Evolutionary conservation across 2,888 invertebrate species (phyloP).

Genomic region (Poecilobothrus nobilitatus): DNA sequence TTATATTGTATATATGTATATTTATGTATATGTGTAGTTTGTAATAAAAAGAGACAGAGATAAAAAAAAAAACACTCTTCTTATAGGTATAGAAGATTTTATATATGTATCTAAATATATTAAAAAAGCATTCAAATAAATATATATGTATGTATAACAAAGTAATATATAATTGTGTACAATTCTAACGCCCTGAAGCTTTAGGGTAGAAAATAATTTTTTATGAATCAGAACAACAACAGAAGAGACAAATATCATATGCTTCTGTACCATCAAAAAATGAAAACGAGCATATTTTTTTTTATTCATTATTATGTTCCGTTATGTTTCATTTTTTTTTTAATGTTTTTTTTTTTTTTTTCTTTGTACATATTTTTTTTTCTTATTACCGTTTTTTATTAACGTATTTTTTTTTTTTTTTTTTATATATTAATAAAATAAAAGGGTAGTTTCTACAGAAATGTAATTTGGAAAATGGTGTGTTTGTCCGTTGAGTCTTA

Average conservation of each 20-base stretch:
- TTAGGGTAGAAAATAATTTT: not conserved
- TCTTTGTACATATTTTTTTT: not conserved
- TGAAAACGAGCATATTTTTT: not conserved
- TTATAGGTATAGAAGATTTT: too few relatives aligned
- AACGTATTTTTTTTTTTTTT: not conserved
- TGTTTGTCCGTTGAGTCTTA: too few relatives aligned
- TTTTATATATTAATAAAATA: not conserved
- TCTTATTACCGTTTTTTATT: not conserved
- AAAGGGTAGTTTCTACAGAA: too few relatives aligned
- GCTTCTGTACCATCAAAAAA: not conserved
- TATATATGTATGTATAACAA: not conserved
- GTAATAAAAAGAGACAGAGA: too few relatives aligned
- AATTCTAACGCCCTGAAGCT: not conserved
- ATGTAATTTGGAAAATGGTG: too few relatives aligned
- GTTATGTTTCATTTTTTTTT: not conserved
- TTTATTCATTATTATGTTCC: slow-evolving; percentile 2
- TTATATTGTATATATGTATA: too few relatives aligned
- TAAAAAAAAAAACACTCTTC: too few relatives aligned
- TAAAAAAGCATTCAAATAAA: too few relatives aligned
- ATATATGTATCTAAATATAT: too few relatives aligned
- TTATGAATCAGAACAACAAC: not conserved
- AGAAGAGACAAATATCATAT: not conserved
- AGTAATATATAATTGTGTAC: not conserved
- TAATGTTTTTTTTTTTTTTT: not conserved
- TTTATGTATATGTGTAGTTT: too few relatives aligned